phyloP scores from a whole-genome alignment of 1,140 invertebrate species.

The Drosophila persimilis region DNA sequence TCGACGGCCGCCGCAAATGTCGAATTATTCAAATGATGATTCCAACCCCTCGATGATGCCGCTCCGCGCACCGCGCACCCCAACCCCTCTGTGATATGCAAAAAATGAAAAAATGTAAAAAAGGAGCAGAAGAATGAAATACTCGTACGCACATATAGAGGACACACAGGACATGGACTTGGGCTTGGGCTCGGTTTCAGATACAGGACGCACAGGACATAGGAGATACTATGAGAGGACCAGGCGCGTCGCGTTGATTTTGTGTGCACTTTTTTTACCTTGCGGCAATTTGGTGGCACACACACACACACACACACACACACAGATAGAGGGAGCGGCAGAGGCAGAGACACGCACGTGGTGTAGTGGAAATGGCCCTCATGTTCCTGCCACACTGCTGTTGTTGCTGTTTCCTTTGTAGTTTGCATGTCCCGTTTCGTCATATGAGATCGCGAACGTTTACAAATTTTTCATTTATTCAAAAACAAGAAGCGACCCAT shows the following conservation, averaged over 20 bases:
- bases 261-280: constrained; percentile 76
- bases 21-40: constrained; percentile 81
- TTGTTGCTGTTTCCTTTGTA: constrained; percentile 69
- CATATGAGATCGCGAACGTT: constrained; percentile 75
- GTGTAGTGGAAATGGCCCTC: constrained; percentile 59
- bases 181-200: no score
- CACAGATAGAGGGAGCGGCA: background rate
- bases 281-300: constrained; percentile 70
- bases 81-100: constrained; percentile 59
- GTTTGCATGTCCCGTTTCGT: constrained; percentile 79
- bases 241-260: constrained; percentile 63
- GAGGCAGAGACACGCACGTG: constrained; percentile 15
- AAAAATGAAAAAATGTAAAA: constrained; percentile 41
- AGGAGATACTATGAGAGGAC: constrained; percentile 49
- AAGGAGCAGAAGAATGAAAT: constrained; percentile 29
- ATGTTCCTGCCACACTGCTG: constrained; percentile 35
- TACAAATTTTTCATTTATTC: constrained; percentile 77
- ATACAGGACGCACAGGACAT: constrained; percentile 36
- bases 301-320: constrained; percentile 38
- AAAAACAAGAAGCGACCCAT: constrained; percentile 44
- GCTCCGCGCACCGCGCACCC: constrained; percentile 24
- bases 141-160: constrained; percentile 40
- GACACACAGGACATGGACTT: constrained; percentile 3
- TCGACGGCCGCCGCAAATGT: constrained; percentile 65
- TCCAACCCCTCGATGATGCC: constrained; percentile 57